phyloP scores from a whole-genome alignment of 2,888 invertebrate genomes.

The Rambutsinella grinnellia region DNA sequence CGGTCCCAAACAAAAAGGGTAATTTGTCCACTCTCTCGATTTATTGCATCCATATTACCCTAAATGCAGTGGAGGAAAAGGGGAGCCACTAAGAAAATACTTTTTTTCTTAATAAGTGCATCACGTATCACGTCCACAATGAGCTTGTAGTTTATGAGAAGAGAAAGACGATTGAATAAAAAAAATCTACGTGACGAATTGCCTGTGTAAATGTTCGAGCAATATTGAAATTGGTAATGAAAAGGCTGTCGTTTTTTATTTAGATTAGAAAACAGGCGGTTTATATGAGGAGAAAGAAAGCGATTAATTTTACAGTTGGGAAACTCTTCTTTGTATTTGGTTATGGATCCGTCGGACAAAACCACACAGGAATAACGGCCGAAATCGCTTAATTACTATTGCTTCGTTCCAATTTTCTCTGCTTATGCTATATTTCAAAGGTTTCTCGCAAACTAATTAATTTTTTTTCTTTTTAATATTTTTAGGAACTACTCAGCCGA shows the following conservation, averaged over 20 bases:
- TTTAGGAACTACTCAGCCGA: slow-evolving; percentile 63
- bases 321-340: slow-evolving; percentile 8
- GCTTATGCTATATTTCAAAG: not conserved
- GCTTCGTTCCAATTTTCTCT: not conserved
- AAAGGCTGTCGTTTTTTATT: slow-evolving; percentile 15
- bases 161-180: too few species aligned
- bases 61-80: too few species aligned
- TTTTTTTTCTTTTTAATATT: slow-evolving; percentile 20
- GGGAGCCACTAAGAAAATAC: too few species aligned
- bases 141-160: not conserved
- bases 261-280: too few species aligned
- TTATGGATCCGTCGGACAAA: too few species aligned
- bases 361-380: slow-evolving; percentile 7
- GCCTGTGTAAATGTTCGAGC: slow-evolving; percentile 44
- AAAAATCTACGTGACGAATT: slow-evolving; percentile 42
- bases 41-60: too few species aligned
- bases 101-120: slow-evolving; percentile 9
- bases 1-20: slow-evolving; percentile 43
- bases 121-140: slow-evolving; percentile 31
- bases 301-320: slow-evolving; percentile 45
- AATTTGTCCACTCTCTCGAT: slow-evolving; percentile 47
- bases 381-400: not conserved
- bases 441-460: slow-evolving; percentile 34
- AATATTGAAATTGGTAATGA: slow-evolving; percentile 40
- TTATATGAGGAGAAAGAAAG: slow-evolving; percentile 11